phyloP scores from a whole-genome alignment of 2,888 invertebrate species.

The Cephus rjabovi region DNA sequence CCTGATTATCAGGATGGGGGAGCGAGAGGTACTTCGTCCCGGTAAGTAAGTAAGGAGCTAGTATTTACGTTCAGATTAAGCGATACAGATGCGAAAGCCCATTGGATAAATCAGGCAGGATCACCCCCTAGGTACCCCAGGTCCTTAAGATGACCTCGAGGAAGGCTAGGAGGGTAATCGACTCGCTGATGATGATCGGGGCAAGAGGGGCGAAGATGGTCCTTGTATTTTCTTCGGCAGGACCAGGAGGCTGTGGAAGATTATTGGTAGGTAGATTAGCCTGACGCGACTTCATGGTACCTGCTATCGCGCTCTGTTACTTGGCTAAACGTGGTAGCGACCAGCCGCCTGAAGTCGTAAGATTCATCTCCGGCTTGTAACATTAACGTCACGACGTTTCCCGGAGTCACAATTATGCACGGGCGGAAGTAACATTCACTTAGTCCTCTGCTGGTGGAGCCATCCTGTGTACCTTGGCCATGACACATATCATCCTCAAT shows the following conservation, averaged over 20 bases:
- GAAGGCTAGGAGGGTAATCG: background rate
- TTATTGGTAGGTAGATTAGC: background rate
- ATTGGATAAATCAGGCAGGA: background rate
- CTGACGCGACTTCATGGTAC: background rate
- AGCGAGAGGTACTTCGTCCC: background rate
- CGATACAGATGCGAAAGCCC: constrained; percentile 27
- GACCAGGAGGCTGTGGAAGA: background rate
- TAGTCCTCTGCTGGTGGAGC: constrained; percentile 44
- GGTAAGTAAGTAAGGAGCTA: constrained; percentile 28
- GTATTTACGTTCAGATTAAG: constrained; percentile 38
- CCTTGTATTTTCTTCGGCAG: background rate
- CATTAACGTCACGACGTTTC: constrained; percentile 51
- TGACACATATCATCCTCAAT: constrained; percentile 63
- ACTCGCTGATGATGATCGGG: background rate
- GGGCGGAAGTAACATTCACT: constrained; percentile 61
- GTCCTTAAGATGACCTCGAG: background rate
- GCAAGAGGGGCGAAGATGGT: no score
- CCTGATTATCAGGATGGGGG: constrained; percentile 34
- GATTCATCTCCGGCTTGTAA: background rate
- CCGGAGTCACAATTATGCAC: constrained; percentile 58
- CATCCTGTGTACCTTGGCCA: constrained; percentile 54
- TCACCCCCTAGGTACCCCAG: background rate
- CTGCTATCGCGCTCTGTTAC: background rate
- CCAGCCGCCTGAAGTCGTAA: background rate
- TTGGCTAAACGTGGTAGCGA: background rate